Percentiles rank a stretch among this genome's conserved stretches.
These are phyloP conservation scores for Epicampocera succincta DNA, from an alignment of 2,888 invertebrate genomes.

Conservation along the genomic window DNA sequence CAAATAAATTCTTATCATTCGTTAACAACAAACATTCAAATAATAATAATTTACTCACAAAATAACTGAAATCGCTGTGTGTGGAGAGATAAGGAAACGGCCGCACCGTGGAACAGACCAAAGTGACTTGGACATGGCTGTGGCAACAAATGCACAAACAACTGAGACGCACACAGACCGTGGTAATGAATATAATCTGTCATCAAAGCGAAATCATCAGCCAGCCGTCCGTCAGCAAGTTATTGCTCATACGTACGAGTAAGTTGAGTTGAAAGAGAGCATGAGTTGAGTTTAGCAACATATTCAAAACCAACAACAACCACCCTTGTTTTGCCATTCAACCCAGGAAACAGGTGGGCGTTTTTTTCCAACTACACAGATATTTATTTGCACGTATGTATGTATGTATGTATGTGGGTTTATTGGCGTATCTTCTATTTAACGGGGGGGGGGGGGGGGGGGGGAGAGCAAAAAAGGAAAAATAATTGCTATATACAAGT, in stretches of 20 bases:
- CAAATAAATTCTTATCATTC: slow-evolving; percentile 64
- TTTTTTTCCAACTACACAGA: slow-evolving; percentile 11
- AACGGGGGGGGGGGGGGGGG: too few species aligned
- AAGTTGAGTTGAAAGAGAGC: not conserved
- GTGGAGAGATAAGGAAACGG: slow-evolving; percentile 37
- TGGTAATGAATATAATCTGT: slow-evolving; percentile 79
- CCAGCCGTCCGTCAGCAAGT: slow-evolving; percentile 41
- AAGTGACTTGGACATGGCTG: slow-evolving; percentile 41
- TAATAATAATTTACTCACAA: slow-evolving; percentile 62
- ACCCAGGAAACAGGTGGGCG: slow-evolving; percentile 74
- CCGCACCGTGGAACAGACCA: slow-evolving; percentile 21
- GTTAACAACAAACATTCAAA: slow-evolving; percentile 63
- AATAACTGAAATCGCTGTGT: slow-evolving; percentile 30
- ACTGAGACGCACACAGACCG: slow-evolving; percentile 49
- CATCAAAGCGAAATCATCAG: slow-evolving; percentile 75
- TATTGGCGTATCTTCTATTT: slow-evolving; percentile 6
- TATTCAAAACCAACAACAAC: slow-evolving; percentile 7
- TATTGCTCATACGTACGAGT: slow-evolving; percentile 46
- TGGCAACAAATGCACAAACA: slow-evolving; percentile 23
- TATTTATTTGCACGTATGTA: too few species aligned
- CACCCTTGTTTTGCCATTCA: slow-evolving; percentile 60
- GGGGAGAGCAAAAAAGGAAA: too few species aligned
- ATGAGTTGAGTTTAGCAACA: not conserved
- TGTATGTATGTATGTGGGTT: slow-evolving; percentile 42
- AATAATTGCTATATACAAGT: slow-evolving; percentile 56